Evolutionary conservation across 1,140 invertebrate genomes (phyloP), one percentile per base, ranked within the genome.

Genomic region (Vanessa atalanta): DNA sequence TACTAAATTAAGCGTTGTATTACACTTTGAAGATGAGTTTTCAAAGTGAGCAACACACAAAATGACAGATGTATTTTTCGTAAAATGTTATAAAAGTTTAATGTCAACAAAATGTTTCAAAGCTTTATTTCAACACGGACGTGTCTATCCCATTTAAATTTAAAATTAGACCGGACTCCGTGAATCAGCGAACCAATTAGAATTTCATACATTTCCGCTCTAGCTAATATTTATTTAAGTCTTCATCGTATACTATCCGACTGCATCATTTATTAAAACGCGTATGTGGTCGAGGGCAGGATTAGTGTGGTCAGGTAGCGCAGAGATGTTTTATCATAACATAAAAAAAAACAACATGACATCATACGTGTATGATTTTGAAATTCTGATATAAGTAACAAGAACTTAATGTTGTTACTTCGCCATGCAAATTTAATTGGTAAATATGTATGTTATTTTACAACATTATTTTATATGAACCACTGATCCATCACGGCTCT

Each of bases 121-220:
- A 73, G 53, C 64, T 26, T 43, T 15, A 20, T 73, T 66, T 60
- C 43, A 67, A 67, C 65, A 16, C 57, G 47, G 43, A 72, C 70
- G 47, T 23, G 72, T 74, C 57, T 65, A 70, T 68, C 43, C 66
- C 70, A 75, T 75, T 76, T 65, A 73, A 65, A 72, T 72, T 72
- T 71, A 75, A 71, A 77, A 74, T 77, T 75, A 78, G 77, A 72
- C 73, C 57, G 26, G 71, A 74, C 73, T 71, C 61, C 61, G 57
- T 72, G 71, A 73, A 80, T 68, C 73, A 69, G 65, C 66, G 26
- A 55, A 75, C 60, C 77, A 78, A 80, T 78, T 82, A 80, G 76
- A 80, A 82, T 80, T 82, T 80, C 75, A 75, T 75, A 72, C 75
- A 68, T 82, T 80, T 82, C 80, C 80, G 80, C 53, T 69, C 31